phyloP scores from a whole-genome alignment of 92 coral and sea anemone genomes.

The Zoanthus sansibaricus region DNA sequence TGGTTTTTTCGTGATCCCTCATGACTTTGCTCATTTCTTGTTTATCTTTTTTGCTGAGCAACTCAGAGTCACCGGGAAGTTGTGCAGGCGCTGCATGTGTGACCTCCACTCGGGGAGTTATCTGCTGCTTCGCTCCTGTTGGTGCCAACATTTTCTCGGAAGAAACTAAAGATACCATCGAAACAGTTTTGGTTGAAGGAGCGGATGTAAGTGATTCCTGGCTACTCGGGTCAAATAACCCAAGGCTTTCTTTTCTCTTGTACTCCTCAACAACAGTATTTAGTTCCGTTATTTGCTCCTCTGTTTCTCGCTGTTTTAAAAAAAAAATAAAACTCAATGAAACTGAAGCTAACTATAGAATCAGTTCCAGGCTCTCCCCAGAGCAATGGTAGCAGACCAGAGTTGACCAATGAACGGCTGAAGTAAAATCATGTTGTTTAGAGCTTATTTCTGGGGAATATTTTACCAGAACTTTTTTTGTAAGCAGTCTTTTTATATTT shows the following conservation, averaged over 20 bases:
- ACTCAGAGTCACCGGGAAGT: background rate
- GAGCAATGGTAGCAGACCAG: too few relatives aligned
- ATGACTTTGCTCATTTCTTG: slow-evolving; percentile 59
- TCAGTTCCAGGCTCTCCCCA: background rate
- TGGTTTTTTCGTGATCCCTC: slow-evolving; percentile 58
- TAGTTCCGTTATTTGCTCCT: slow-evolving; percentile 56
- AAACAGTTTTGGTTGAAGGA: slow-evolving; percentile 35
- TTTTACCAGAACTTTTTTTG: too few relatives aligned
- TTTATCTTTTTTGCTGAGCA: slow-evolving; percentile 40
- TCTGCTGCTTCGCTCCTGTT: slow-evolving; percentile 56
- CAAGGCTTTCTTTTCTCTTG: slow-evolving; percentile 77
- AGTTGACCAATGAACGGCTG: too few relatives aligned
- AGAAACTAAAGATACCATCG: slow-evolving; percentile 50
- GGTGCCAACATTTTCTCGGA: slow-evolving; percentile 56
- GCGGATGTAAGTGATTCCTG: slow-evolving; percentile 61
- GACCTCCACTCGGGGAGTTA: slow-evolving; percentile 16
- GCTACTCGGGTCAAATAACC: slow-evolving; percentile 68
- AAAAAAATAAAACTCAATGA: background rate
- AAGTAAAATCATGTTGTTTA: too few relatives aligned
- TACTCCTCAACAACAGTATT: slow-evolving; percentile 69
- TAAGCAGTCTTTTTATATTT: too few relatives aligned
- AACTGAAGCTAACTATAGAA: background rate
- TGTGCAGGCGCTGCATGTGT: slow-evolving; percentile 13
- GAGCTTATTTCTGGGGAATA: too few relatives aligned
- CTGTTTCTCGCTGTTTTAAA: slow-evolving; percentile 60